Evolutionary conservation across 2,113 vertebrate species (phyloP).

Genomic region (Chlorodrepanis virens): DNA sequence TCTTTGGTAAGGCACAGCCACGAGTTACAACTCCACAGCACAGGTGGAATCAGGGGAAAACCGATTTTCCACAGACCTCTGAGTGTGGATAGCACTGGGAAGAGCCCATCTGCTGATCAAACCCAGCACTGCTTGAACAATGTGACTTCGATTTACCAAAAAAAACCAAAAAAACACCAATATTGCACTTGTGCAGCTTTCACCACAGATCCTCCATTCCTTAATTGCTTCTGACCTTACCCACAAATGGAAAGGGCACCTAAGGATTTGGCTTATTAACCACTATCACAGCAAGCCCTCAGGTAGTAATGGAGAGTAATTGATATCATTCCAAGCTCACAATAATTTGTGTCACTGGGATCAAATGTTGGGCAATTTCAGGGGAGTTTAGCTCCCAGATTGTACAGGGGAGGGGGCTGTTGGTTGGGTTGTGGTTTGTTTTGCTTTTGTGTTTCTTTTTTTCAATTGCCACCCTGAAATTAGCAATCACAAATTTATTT

Average conservation of each 20-base stretch:
- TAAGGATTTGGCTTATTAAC: slow-evolving; percentile 46
- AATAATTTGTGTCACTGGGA: neutral
- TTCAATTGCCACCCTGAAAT: neutral
- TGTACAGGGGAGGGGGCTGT: fast-evolving
- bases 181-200: neutral
- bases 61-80: neutral
- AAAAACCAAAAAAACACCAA: neutral
- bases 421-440: neutral
- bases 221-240: slow-evolving; percentile 43
- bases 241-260: slow-evolving; percentile 5
- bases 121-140: neutral
- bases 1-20: neutral
- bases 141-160: neutral
- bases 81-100: neutral
- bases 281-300: neutral
- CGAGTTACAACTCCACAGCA: neutral
- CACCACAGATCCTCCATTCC: neutral
- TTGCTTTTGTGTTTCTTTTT: neutral
- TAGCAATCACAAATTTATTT: neutral
- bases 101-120: neutral
- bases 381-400: neutral
- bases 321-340: slow-evolving; percentile 2
- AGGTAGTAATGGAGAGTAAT: slow-evolving; percentile 13
- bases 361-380: slow-evolving; percentile 15
- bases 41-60: neutral